Conservation (phyloP, 2,888 invertebrate species). For the Cataglyphis altisquamis region DNA sequence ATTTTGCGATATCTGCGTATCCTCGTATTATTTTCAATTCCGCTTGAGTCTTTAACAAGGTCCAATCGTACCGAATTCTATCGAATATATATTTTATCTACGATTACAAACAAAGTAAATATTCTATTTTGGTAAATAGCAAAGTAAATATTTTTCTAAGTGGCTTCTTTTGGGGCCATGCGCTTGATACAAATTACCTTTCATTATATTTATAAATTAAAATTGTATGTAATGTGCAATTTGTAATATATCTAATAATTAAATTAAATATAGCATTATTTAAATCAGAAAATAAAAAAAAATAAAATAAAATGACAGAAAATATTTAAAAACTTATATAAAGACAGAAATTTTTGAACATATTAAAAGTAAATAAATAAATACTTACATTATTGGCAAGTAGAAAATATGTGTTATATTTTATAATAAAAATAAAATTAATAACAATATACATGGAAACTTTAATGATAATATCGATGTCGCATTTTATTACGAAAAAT, state of each 20-base stretch:
- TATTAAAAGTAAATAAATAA: not conserved
- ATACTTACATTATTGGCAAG: slow-evolving; percentile 32
- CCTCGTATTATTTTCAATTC: slow-evolving; percentile 46
- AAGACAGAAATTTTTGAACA: not conserved
- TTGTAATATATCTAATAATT: not conserved
- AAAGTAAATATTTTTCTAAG: not conserved
- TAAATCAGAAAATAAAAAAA: not conserved
- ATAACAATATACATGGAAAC: not conserved
- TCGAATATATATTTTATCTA: slow-evolving; percentile 40
- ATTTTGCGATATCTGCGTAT: slow-evolving; percentile 7
- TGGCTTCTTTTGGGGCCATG: not conserved
- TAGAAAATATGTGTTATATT: slow-evolving; percentile 36
- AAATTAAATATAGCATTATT: not conserved
- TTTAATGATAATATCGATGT: not conserved
- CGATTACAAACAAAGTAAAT: not conserved
- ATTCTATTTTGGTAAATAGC: not conserved
- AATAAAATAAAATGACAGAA: not conserved
- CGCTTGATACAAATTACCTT: not conserved
- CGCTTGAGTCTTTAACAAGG: slow-evolving; percentile 6
- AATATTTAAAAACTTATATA: not conserved
- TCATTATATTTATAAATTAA: not conserved
- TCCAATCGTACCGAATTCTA: slow-evolving; percentile 38
- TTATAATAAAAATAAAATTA: slow-evolving; percentile 31
- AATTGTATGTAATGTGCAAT: not conserved
- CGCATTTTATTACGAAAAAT: slow-evolving; percentile 10